Base-by-base conservation (phyloP, 1,140 invertebrate species). In the Ylistrum balloti region DNA sequence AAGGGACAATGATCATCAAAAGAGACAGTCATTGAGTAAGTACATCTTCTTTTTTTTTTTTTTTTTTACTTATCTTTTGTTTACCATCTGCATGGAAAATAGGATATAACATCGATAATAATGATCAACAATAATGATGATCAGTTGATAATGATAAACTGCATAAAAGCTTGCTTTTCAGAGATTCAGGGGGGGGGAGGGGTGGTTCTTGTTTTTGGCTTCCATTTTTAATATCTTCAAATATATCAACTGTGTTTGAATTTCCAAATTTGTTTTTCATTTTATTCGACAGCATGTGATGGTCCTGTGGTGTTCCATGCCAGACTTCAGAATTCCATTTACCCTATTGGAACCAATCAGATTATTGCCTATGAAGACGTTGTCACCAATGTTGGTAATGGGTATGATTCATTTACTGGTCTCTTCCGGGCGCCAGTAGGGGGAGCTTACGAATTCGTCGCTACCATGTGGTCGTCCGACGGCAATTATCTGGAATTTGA, bases 271-370 rank as follows among this genome's bases (percentile, higher is more conserved):
- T n/a, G n/a, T n/a, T 13, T 38, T 38, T 48, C 45, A 38, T 48
- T 48, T 48, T 48, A 48, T 28, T 28, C n/a, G 17, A 28, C n/a
- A 74, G 56, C 56, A 28, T 45, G 33, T 17, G 38, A n/a, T 2
- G 33, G 33, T 32, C 88, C 88, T 17, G 22, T 89, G 0, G 88
- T 89, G 74, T 89, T 89, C 35, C 74, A 89, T 38, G 88, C 88
- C 34, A 35, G 28, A 34, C 28, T 89, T 20, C n/a, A 28, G 28
- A 38, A 34, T 32, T 0, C 33, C 34, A 41, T 89, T 32, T 86
- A 86, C 88, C 88, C 88, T 22, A 33, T 89, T 20, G 88, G 88
- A 33, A 22, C 15, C 33, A 89, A 89, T 35, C 88, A 89, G 33
- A 89, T 89, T 9, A 35, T 89, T 22, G 35, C 41, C 2, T 89